A percentile compares a stretch with the other conserved stretches of the same genome.
phyloP scores from a whole-genome alignment of 1,140 invertebrate genomes.

The Argopecten irradians region DNA sequence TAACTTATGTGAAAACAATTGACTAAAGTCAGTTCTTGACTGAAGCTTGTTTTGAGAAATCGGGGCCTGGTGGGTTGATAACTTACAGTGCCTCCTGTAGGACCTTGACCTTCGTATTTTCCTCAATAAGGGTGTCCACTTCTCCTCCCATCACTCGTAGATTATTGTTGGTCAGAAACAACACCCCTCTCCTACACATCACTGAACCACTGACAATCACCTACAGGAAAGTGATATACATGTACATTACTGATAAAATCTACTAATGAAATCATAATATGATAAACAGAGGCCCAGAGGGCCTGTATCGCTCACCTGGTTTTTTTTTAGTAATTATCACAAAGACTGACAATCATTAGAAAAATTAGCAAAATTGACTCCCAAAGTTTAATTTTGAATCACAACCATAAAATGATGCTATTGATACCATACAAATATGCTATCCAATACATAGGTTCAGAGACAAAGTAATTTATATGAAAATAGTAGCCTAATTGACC shows the following conservation, averaged over 20 bases:
- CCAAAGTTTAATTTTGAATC: no score
- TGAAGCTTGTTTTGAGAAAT: no score
- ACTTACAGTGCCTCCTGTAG: constrained; percentile 81
- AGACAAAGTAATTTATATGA: no score
- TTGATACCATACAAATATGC: no score
- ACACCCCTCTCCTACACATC: constrained; percentile 83
- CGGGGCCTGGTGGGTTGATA: background rate
- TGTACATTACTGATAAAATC: background rate
- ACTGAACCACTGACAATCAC: constrained; percentile 82
- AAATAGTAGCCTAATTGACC: no score
- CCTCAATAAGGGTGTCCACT: constrained; percentile 82
- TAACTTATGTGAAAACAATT: background rate
- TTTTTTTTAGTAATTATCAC: background rate
- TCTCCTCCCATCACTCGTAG: constrained; percentile 86
- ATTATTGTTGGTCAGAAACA: constrained; percentile 83
- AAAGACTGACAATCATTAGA: background rate
- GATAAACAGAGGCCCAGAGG: background rate
- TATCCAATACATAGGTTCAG: no score
- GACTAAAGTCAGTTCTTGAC: background rate
- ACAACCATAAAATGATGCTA: no score
- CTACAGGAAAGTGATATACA: constrained; percentile 65
- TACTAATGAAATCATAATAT: background rate
- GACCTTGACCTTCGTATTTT: constrained; percentile 82
- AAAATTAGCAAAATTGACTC: background rate
- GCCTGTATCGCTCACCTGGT: background rate